Evolutionary conservation across 1,140 invertebrate genomes (phyloP), one percentile per base, ranked within the genome.

Genomic region (Anoplophora glabripennis): DNA sequence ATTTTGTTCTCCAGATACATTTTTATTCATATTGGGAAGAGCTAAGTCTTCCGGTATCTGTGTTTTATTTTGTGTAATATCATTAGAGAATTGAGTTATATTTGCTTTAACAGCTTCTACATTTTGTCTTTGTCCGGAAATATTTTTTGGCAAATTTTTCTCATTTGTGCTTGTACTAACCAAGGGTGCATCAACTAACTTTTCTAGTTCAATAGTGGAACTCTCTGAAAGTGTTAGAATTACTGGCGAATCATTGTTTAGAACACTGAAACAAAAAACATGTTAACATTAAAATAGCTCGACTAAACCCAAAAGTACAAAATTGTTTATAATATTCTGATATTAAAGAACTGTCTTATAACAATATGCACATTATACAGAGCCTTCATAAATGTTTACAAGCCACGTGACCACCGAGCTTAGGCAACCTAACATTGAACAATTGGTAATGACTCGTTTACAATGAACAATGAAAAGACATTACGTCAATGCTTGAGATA

Each of bases 191-290:
- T 71, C 66, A 12, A 63, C 66, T 38, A 60, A 57, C 66, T 78
- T 76, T 71, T 85, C 77, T 67, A 83, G 71, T 75, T 85, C 81
- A 68, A 79, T 78, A 59, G 77, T 81, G 40, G 83, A 81, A 37
- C 81, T 83, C 59, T 87, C 86, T 35, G 83, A 78, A 48, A 86
- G 69, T 7, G 84, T 85, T 59, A 87, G 76, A 18, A 86, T 78
- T 12, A 86, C 81, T 42, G 81, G 79, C 63, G 67, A 59, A 36
- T 63, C 67, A 58, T 66, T 63, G 34, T 45, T 64, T 49, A 59
- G 61, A 36, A 61, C 48, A 17, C 65, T 67, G 35, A 33, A 55
- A 64, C 45, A 52, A 48, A 51, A 54, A 14, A 14, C n/a, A 51
- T 8, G 9, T 36, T 37, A 48, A 4, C 12, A 12, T 34, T 28